A percentile compares a stretch with the other conserved stretches of the same genome.
phyloP scores from a whole-genome alignment of 2,113 vertebrate species.

The Chinchilla lanigera region DNA sequence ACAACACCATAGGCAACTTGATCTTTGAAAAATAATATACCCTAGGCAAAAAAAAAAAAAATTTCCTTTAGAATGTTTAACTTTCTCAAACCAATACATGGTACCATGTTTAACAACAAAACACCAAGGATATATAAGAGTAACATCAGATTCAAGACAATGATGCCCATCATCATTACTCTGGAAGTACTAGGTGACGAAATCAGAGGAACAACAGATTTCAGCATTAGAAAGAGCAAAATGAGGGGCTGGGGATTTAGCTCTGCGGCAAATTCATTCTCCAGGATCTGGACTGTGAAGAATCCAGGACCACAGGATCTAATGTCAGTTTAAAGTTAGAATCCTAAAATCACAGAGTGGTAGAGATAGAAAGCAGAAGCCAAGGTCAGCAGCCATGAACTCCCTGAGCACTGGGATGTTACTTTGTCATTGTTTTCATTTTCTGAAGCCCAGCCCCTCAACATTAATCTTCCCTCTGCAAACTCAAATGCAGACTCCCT shows the following conservation, averaged over 20 bases:
- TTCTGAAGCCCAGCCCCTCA: not conserved
- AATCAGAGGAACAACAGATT: not conserved
- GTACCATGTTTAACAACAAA: not conserved
- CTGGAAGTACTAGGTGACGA: not conserved
- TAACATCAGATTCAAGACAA: not conserved
- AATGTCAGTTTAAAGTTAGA: not conserved
- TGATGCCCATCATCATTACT: not conserved
- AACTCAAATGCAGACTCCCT: not conserved
- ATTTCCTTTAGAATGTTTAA: not conserved
- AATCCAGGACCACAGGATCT: not conserved
- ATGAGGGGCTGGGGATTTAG: too few relatives aligned
- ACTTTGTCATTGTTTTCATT: constrained; percentile 30
- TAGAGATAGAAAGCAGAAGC: not conserved
- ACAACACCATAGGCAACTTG: not conserved
- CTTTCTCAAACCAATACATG: not conserved
- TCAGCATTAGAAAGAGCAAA: constrained; percentile 9
- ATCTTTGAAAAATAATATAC: not conserved
- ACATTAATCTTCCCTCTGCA: not conserved
- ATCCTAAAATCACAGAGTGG: not conserved
- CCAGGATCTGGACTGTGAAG: not conserved
- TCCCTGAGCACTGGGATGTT: not conserved
- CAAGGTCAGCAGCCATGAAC: not conserved
- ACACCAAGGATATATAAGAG: constrained; percentile 19
- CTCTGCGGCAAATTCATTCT: too few relatives aligned
- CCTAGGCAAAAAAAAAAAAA: not conserved